Evolutionary conservation across 2,888 invertebrate species (phyloP), one percentile per base, ranked within the genome.

Genomic region (Sipunculus nudus): DNA sequence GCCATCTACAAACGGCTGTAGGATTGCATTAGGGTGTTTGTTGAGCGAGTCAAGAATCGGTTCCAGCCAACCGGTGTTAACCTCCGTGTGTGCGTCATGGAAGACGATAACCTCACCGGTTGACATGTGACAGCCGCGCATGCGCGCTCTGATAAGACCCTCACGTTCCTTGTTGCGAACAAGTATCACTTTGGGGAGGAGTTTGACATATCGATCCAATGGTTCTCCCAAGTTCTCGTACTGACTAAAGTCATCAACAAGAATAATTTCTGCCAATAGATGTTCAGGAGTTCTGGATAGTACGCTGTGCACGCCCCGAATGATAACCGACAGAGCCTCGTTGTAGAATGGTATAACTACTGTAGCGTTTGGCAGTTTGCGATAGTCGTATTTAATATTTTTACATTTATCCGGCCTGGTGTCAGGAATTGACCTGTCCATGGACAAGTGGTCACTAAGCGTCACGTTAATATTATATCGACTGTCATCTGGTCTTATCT

Each of bases 61-160:
- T 38, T 63, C 64, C 49, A 68, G 47, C 70, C 70, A 70, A 25
- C 63, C 61, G 16, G 50, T 59, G 47, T 70, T 70, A 13, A 48
- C 58, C 59, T 70, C 70, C 1, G 65, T 62, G 48, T 70, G 70
- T 1, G 68, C 70, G 39, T 70, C 70, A 13, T 67, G 61, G 49
- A 70, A 70, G n/a, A 70, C 47, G 32, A 70, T 41, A 13, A 70
- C 61, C 0, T 59, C 54, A 25, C 47, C 58, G 38, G 43, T 29
- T 0, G 68, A 53, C 16, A 48, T 21, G 5, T 53, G 21, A 2
- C 61, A 56, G 29, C 69, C 69, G n/a, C 16, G 43, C 64, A 69
- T 53, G 16, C 69, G 46, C 3, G 65, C 56, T 29, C 63, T 53
- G 48, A 69, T 68, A 32, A 69, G 43, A 4, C 69, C 69, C 35